Evolutionary conservation across 2,888 invertebrate species (phyloP).

Genomic region (Apodemia hepburni): DNA sequence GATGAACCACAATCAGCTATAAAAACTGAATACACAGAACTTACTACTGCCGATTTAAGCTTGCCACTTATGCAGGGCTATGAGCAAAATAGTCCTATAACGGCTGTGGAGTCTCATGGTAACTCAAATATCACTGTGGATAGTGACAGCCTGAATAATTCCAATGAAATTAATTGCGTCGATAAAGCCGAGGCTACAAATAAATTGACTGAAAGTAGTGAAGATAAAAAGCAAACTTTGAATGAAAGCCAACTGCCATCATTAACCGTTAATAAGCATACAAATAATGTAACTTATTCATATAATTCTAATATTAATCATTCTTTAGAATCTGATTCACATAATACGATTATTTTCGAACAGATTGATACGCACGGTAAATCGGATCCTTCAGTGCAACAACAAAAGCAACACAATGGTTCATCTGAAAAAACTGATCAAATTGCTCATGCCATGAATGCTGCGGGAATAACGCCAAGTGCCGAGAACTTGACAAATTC

Average conservation of each 20-base stretch:
- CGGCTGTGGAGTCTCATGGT: constrained; percentile 30
- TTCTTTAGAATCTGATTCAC: constrained; percentile 29
- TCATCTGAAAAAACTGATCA: constrained; percentile 57
- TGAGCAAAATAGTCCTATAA: constrained; percentile 46
- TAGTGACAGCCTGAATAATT: constrained; percentile 30
- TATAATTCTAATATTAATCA: constrained; percentile 36
- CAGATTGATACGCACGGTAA: constrained; percentile 29
- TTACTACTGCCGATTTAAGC: constrained; percentile 65
- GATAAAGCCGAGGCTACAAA: constrained; percentile 53
- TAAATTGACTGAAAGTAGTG: constrained; percentile 47
- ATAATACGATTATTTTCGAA: constrained; percentile 30
- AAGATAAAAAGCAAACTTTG: constrained; percentile 40
- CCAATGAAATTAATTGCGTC: constrained; percentile 46
- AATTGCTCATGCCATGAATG: constrained; percentile 70
- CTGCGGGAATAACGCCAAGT: constrained; percentile 61
- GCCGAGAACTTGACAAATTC: constrained; percentile 42
- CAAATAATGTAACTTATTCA: constrained; percentile 40
- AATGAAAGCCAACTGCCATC: constrained; percentile 39
- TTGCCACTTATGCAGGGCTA: constrained; percentile 59
- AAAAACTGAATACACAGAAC: constrained; percentile 70
- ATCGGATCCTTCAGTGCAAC: constrained; percentile 23
- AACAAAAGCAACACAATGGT: constrained; percentile 42
- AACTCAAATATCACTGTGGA: constrained; percentile 48
- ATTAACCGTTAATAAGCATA: constrained; percentile 33
- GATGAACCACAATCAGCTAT: constrained; percentile 55